These are phyloP conservation scores for Oryzias javanicus DNA, from an alignment of 2,113 vertebrate genomes.

Conservation along the genomic window DNA sequence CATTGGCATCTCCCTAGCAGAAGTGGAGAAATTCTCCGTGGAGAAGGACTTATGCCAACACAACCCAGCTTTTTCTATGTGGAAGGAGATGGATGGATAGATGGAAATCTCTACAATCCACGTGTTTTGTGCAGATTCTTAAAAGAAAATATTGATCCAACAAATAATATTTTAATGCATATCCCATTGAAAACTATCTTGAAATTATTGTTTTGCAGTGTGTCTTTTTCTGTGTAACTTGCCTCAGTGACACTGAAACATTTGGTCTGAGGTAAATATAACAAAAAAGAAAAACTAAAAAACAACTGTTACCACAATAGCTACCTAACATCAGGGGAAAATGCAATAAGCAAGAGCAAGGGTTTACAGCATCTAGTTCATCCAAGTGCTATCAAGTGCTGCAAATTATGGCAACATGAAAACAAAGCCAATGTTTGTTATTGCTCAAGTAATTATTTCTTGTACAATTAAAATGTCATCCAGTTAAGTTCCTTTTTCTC, in stretches of 20 bases:
- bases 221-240: too few species aligned
- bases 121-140: too few species aligned
- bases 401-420: neutral
- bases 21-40: too few species aligned
- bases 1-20: too few species aligned
- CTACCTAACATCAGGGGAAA: constrained; percentile 7
- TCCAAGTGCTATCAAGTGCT: neutral
- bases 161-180: too few species aligned
- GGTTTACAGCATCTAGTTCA: neutral
- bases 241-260: neutral
- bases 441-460: constrained; percentile 4
- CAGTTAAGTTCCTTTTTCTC: neutral
- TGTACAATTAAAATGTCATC: neutral
- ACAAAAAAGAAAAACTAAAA: neutral
- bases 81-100: too few species aligned
- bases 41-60: too few species aligned
- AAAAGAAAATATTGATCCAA: too few species aligned
- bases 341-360: neutral
- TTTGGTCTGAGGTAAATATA: constrained; percentile 12
- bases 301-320: constrained; percentile 1
- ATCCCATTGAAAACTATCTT: too few species aligned
- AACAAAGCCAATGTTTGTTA: neutral
- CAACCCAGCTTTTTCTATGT: too few species aligned
- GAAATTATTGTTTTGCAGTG: too few species aligned
- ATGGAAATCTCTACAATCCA: too few species aligned